Evolutionary conservation across 2,888 invertebrate species (phyloP), one percentile per base, ranked within the genome.

Genomic region (Steinernema scapterisci): DNA sequence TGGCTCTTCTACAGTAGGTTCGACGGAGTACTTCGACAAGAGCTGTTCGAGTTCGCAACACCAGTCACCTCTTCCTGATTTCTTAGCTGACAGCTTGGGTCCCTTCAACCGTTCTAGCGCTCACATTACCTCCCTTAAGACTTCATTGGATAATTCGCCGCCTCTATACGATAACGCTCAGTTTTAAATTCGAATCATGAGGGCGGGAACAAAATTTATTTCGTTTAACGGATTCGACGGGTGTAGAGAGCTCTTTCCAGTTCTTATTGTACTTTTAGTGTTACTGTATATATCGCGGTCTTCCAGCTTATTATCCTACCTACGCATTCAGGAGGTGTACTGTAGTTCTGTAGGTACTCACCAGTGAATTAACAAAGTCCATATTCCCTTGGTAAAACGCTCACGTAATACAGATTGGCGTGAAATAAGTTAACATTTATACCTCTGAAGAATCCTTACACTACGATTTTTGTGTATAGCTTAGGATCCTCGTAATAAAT

Each of bases 1-100:
- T 6, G 16, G 63, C 27, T n/a, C 38, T 27, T 38, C 31, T 11
- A 63, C 27, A 16, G 2, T n/a, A 21, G 16, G 25, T n/a, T 31
- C 31, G 7, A 7, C 63, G 25, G 63, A 63, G 27, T 63, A 63
- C 31, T 63, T 63, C 19, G 63, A 63, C 9, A 63, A 63, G 19
- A 25, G 27, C 16, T 63, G 63, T 13, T 25, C 21, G 6, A 16
- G 23, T 11, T 54, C 54, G 13, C 21, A 23, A 13, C 38, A 27
- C 63, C 63, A 63, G 19, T 31, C 63, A 9, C 38, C 63, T 1
- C 13, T 63, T 16, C 63, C 23, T 1, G 63, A 63, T 13, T 63
- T 63, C 19, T 16, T 31, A 9, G 31, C 16, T 27, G 63, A 63
- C 7, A 27, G 25, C 38, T n/a, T 63, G 31, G 27, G 16, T 13